Base-by-base conservation (phyloP, 2,797 vertebrate species). In the Antennarius maculatus region DNA sequence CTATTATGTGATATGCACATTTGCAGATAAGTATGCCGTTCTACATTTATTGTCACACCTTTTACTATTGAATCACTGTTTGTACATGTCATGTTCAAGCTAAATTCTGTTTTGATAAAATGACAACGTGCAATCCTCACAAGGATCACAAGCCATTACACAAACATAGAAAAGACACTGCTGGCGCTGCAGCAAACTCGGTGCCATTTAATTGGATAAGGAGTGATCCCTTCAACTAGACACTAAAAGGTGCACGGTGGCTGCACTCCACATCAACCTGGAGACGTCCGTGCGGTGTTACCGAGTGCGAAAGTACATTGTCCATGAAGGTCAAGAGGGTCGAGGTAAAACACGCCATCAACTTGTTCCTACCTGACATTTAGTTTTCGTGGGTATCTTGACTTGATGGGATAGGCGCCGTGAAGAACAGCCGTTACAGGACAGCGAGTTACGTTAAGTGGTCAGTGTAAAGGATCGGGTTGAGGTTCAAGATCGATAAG, bases 131-230 rank as follows among this genome's bases (percentile, higher is more conserved):
- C 52, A 70, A 66, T 59, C 37, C 55, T 69, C 41, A 56, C 51
- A 23, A 34, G 75, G 68, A 66, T 77, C 71, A 63, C 66, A 53
- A 52, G 76, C 64, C 61, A 74, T 61, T 76, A 57, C 17, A 76
- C 71, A 70, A 49, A 74, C 64, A 59, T 63, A 58, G 61, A 55
- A 65, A 34, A 77, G 66, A 75, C 79, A 62, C 48, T 64, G 66
- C 76, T 69, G 72, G 76, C 55, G 45, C 77, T 69, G 82, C 75
- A 86, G 78, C 86, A 73, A 81, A 69, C 80, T 57, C 49, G 77
- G 88, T 76, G 73, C 69, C 48, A 46, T 90, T 90, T 91, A 91
- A 92, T 90, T 86, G 90, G 90, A 92, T 92, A 74, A 89, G 76
- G 72, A 81, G 78, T 86, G 88, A 92, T 92, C 90, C 84, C 79